Percentiles rank a stretch among this genome's conserved stretches.
Conservation (phyloP, 2,888 invertebrate species). For the Netelia inedita region DNA sequence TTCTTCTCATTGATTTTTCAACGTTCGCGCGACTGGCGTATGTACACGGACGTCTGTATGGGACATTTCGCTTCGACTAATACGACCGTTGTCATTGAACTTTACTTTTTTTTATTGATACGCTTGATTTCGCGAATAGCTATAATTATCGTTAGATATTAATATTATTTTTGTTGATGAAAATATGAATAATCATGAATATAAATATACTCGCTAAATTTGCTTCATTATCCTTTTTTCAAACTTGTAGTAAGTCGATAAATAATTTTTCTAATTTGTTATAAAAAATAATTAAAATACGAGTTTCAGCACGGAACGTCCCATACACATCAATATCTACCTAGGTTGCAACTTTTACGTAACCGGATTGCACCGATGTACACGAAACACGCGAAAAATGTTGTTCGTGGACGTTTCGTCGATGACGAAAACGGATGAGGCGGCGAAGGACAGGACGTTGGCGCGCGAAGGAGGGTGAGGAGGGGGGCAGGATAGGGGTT, state of each 20-base stretch:
- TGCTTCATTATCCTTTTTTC: too few relatives aligned
- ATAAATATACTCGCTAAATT: too few relatives aligned
- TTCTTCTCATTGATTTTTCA: slow-evolving; percentile 39
- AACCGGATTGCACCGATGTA: slow-evolving; percentile 75
- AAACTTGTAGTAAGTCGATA: too few relatives aligned
- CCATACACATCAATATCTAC: background rate
- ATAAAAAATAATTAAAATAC: too few relatives aligned
- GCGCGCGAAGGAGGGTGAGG: background rate
- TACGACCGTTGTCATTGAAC: background rate
- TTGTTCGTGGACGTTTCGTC: background rate
- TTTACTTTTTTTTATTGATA: too few relatives aligned
- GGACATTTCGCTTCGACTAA: background rate
- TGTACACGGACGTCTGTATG: background rate
- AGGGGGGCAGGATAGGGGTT: slow-evolving; percentile 11
- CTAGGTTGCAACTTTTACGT: slow-evolving; percentile 49
- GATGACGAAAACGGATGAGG: background rate
- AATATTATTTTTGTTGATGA: too few relatives aligned
- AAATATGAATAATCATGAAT: too few relatives aligned
- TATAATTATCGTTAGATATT: too few relatives aligned
- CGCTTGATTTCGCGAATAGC: too few relatives aligned
- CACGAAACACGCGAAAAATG: slow-evolving; percentile 33
- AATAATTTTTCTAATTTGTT: too few relatives aligned
- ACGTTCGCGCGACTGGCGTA: background rate
- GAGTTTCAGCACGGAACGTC: too few relatives aligned
- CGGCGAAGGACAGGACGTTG: slow-evolving; percentile 3